Base-by-base conservation (phyloP, 2,888 invertebrate species). In the Papilio demoleus region DNA sequence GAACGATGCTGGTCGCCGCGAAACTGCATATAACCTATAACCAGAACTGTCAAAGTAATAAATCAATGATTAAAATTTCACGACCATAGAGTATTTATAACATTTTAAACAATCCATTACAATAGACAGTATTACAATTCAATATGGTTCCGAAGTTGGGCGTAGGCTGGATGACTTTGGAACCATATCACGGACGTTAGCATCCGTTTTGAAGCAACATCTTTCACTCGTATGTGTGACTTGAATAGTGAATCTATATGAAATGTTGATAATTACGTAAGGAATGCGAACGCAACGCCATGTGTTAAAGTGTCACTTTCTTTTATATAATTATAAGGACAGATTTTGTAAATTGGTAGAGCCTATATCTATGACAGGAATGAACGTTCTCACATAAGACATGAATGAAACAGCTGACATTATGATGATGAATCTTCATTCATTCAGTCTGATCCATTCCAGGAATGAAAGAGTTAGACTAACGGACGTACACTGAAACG, bases 191-290 rank as follows among this genome's bases (percentile, higher is more conserved):
- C 85, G 87, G 74, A 71, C 56, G 2, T 72, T 64, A 68, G 87
- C 86, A 90, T 92, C 90, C 91, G 91, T 89, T 88, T 87, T 85
- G 83, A 80, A 76, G 77, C 80, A 77, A 86, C 88, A 90, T 92
- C 91, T 92, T 91, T 92, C 91, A 91, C 91, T 88, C 81, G 70
- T 65, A 67, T 66, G 70, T 80, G 81, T 81, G 90, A 81, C 77
- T 74, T 64, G 91, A 87, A 91, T 91, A 72, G 78, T 78, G 80
- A 87, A 83, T 81, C 77, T 74, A 76, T 78, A 86, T 81, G 86
- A 87, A 88, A 88, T 83, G 85, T 83, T 80, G 73, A 79, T 74
- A 81, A 79, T 89, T 90, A 91, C 85, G 87, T 89, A 90, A 90
- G 86, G 85, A 87, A 86, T 87, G 81, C 81, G 82, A 84, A 82